These are phyloP conservation scores for Lymantria monacha DNA, from an alignment of 2,888 invertebrate species.

Conservation along the genomic window DNA sequence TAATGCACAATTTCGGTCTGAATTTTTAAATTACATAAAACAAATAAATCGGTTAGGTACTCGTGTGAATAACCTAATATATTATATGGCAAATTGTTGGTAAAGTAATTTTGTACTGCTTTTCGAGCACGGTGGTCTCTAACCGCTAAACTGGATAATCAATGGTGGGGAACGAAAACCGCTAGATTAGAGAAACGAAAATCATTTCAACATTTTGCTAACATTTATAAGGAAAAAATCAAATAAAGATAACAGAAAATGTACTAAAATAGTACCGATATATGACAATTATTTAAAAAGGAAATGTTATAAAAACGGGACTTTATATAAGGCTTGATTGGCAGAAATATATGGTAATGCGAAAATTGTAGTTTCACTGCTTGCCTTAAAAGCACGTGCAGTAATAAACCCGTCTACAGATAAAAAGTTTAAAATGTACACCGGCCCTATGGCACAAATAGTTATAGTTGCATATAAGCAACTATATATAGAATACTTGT, in stretches of 20 bases:
- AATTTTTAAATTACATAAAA: no score
- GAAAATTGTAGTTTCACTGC: slow-evolving; percentile 18
- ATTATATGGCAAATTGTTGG: slow-evolving; percentile 26
- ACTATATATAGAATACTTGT: no score
- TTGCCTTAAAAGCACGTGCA: slow-evolving; percentile 22
- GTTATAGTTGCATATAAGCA: no score
- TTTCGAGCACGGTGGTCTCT: slow-evolving; percentile 39
- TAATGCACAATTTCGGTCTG: no score
- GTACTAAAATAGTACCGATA: neutral
- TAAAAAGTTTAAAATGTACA: slow-evolving; percentile 21
- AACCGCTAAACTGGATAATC: slow-evolving; percentile 54
- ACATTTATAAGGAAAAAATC: slow-evolving; percentile 14
- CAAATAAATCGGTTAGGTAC: no score
- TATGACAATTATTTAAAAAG: neutral
- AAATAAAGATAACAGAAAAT: slow-evolving; percentile 4
- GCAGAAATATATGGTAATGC: slow-evolving; percentile 9
- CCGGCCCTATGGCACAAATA: slow-evolving; percentile 6
- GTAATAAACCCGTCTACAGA: slow-evolving; percentile 24
- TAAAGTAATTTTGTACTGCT: slow-evolving; percentile 37
- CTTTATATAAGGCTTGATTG: slow-evolving; percentile 22
- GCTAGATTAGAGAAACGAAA: slow-evolving; percentile 32
- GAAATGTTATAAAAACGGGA: slow-evolving; percentile 13
- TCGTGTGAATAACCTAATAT: neutral
- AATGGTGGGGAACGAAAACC: slow-evolving; percentile 48
- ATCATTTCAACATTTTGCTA: slow-evolving; percentile 3